Evolutionary conservation across 2,797 vertebrate genomes (phyloP).

Genomic region (Hafferia zeledoni): DNA sequence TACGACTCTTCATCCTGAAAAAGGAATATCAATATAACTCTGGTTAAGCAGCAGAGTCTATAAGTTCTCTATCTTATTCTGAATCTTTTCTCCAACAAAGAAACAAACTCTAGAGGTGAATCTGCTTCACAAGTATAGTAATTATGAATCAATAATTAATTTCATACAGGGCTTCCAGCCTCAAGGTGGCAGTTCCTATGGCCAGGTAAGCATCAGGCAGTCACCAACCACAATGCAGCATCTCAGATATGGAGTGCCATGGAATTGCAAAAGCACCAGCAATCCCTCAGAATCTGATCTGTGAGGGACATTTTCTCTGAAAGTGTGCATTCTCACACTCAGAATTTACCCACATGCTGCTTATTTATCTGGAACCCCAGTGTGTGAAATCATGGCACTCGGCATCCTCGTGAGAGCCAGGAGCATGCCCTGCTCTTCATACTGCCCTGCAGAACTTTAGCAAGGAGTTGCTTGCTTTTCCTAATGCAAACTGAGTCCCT

Average conservation of each 20-base stretch:
- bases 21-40: neutral
- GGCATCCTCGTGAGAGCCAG: neutral
- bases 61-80: neutral
- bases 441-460: neutral
- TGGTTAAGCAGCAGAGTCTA: neutral
- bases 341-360: accelerated
- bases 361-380: neutral
- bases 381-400: accelerated
- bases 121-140: neutral
- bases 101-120: neutral
- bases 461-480: neutral
- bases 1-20: neutral
- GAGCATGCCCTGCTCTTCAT: neutral
- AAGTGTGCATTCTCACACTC: neutral
- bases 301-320: neutral
- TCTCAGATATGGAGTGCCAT: neutral
- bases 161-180: neutral
- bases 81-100: neutral
- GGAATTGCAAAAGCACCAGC: neutral
- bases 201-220: neutral
- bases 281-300: neutral
- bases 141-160: neutral
- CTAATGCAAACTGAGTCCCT: neutral
- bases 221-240: neutral
- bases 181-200: neutral